phyloP scores from a whole-genome alignment of 1,140 invertebrate species.

The Cecropterus lyciades region DNA sequence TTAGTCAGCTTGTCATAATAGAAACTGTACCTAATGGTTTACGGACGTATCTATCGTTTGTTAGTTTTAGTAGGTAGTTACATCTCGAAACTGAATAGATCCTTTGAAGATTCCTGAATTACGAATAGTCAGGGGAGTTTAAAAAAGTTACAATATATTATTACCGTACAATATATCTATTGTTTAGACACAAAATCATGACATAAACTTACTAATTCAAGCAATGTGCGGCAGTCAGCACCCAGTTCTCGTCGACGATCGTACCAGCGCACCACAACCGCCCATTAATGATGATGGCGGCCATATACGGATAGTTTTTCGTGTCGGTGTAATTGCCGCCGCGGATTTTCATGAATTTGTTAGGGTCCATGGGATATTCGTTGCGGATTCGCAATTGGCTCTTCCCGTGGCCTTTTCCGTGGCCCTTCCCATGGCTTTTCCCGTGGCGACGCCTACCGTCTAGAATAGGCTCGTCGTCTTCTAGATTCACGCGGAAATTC shows the following conservation, averaged over 20 bases:
- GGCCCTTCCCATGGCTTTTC: too few species aligned
- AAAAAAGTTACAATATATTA: too few species aligned
- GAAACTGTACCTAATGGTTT: too few species aligned
- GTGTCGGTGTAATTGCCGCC: slow-evolving; percentile 59
- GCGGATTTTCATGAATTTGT: slow-evolving; percentile 49
- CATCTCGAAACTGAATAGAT: too few species aligned
- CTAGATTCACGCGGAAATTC: slow-evolving; percentile 43
- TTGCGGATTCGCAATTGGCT: slow-evolving; percentile 52
- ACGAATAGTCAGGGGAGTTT: too few species aligned
- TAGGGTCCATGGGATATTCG: slow-evolving; percentile 35
- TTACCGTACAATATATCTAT: too few species aligned
- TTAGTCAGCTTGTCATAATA: too few species aligned
- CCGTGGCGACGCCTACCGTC: slow-evolving; percentile 30
- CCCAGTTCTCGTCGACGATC: slow-evolving; percentile 85
- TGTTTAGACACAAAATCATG: too few species aligned
- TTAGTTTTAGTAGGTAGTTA: too few species aligned
- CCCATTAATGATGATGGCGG: slow-evolving; percentile 72
- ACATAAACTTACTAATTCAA: slow-evolving; percentile 71
- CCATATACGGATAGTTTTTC: slow-evolving; percentile 72
- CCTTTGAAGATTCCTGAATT: too few species aligned
- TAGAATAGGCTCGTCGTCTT: slow-evolving; percentile 21
- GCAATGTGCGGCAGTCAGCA: slow-evolving; percentile 87
- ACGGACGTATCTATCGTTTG: too few species aligned
- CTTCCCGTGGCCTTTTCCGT: too few species aligned
- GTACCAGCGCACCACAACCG: slow-evolving; percentile 84